phyloP scores from a whole-genome alignment of 1,140 invertebrate genomes.

The Rhagoletis zephyria region DNA sequence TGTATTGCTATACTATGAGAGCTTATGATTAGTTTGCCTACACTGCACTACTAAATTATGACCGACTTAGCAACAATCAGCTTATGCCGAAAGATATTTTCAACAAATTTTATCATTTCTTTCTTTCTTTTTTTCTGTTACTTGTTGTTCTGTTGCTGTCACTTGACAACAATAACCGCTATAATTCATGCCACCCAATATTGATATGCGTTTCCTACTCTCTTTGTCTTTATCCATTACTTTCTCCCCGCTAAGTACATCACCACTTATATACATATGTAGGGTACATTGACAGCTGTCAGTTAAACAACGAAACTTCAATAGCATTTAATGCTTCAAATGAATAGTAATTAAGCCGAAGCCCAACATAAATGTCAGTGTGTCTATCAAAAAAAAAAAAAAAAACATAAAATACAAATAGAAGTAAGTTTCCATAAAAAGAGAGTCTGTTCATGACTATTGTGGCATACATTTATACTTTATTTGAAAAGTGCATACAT shows the following conservation, averaged over 20 bases:
- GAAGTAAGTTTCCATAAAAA: not conserved
- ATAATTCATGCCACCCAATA: no score
- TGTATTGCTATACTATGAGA: no score
- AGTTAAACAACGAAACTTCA: not conserved
- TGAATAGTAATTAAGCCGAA: not conserved
- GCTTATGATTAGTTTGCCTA: no score
- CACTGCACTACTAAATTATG: no score
- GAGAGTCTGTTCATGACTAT: not conserved
- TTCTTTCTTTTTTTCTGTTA: no score
- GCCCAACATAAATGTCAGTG: not conserved
- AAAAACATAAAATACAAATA: not conserved
- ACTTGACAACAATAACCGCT: no score
- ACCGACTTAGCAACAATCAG: no score
- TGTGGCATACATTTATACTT: not conserved
- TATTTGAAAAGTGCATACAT: no score
- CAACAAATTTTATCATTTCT: no score
- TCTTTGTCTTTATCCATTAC: not conserved
- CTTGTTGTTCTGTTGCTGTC: no score
- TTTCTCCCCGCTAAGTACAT: conserved; percentile 13
- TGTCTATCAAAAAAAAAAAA: not conserved
- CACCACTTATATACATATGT: no score
- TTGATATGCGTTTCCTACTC: not conserved
- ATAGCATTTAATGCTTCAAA: not conserved
- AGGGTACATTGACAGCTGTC: conserved; percentile 7
- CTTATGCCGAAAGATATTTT: no score